These are phyloP conservation scores for Dendrocopos noguchii DNA, from an alignment of 2,113 vertebrate species.

Conservation along the genomic window DNA sequence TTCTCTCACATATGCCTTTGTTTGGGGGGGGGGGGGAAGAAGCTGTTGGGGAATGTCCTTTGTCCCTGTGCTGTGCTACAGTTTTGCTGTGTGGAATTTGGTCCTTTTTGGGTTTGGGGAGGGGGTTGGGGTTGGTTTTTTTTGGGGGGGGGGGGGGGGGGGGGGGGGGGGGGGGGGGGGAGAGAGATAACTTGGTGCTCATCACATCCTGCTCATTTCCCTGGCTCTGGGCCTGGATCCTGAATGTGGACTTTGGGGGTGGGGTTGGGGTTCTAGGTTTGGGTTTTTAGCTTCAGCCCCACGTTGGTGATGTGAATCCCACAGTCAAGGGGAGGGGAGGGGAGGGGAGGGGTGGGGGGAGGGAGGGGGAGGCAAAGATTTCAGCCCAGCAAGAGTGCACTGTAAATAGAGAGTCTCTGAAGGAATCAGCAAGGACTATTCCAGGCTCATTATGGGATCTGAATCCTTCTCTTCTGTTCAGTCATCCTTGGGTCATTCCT, in stretches of 20 bases:
- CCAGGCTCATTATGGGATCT: background rate
- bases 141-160: no score
- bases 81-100: slow-evolving; percentile 40
- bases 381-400: background rate
- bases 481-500: background rate
- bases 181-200: slow-evolving; percentile 26
- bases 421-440: background rate
- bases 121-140: no score
- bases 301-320: background rate
- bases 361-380: background rate
- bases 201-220: background rate
- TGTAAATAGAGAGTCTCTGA: slow-evolving; percentile 29
- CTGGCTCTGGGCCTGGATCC: background rate
- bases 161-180: no score
- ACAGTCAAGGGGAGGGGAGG: no score
- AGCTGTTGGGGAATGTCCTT: background rate
- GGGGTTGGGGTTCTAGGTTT: no score
- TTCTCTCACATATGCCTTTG: slow-evolving; percentile 67
- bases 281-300: background rate
- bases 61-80: slow-evolving; percentile 55
- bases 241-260: background rate
- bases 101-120: background rate
- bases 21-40: slow-evolving; percentile 19
- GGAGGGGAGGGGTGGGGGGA: no score
- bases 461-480: background rate